Conservation (phyloP, 2,797 vertebrate species). For the Amblyraja radiata region DNA sequence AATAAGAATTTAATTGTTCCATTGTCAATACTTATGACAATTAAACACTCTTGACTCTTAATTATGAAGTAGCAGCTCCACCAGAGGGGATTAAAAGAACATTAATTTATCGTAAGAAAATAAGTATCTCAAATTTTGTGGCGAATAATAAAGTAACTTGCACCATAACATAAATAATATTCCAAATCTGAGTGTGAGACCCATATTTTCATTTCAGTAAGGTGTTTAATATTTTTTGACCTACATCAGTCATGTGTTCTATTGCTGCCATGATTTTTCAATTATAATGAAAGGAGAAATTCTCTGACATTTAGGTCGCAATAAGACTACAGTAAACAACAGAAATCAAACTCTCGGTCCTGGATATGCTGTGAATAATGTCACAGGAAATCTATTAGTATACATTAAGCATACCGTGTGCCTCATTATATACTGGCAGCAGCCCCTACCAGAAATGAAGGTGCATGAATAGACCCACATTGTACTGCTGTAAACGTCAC, state of each 20-base stretch:
- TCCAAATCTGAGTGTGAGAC: not conserved
- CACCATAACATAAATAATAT: not conserved
- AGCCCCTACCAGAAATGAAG: not conserved
- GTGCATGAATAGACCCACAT: slow-evolving; percentile 6
- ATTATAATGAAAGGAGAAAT: slow-evolving; percentile 18
- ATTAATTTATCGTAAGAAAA: not conserved
- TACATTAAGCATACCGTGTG: not conserved
- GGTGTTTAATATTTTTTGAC: not conserved
- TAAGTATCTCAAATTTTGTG: not conserved
- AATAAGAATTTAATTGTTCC: too few species aligned
- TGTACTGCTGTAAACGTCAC: not conserved
- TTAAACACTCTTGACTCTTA: not conserved
- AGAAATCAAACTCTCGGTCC: not conserved
- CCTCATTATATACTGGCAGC: not conserved
- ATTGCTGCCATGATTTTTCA: not conserved
- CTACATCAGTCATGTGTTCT: not conserved
- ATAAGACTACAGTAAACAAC: not conserved
- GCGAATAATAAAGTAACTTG: not conserved
- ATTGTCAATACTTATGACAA: too few species aligned
- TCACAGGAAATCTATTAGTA: not conserved
- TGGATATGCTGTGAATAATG: not conserved
- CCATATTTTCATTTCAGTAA: not conserved
- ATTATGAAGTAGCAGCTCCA: not conserved
- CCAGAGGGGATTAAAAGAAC: not conserved
- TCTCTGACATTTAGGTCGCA: not conserved